phyloP scores from a whole-genome alignment of 1,140 invertebrate genomes.

The Antheraea pernyi region DNA sequence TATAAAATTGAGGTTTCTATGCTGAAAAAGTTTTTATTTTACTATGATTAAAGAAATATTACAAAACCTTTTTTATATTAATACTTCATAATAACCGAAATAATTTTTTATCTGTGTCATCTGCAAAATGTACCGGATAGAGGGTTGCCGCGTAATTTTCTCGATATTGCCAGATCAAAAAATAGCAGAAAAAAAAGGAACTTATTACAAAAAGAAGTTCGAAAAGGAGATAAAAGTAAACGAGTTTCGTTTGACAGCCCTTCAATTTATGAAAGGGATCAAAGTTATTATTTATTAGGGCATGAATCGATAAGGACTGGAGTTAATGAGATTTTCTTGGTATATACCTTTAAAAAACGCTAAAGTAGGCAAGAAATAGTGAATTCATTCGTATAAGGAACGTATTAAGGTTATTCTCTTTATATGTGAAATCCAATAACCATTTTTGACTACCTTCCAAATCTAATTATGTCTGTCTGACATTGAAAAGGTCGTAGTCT shows the following conservation, averaged over 20 bases:
- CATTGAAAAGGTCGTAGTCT: too few species aligned
- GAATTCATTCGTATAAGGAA: not conserved
- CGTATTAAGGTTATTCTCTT: not conserved
- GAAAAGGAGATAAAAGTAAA: slow-evolving; percentile 25
- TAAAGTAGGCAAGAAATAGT: slow-evolving; percentile 1
- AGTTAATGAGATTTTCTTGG: slow-evolving; percentile 28
- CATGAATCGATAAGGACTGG: slow-evolving; percentile 26
- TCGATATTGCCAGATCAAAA: not conserved
- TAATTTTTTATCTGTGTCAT: not conserved
- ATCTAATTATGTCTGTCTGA: too few species aligned
- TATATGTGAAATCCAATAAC: not conserved
- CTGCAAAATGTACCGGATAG: not conserved
- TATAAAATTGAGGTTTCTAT: too few species aligned
- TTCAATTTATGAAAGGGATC: slow-evolving; percentile 38
- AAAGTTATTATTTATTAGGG: slow-evolving; percentile 38
- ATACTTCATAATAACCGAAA: not conserved
- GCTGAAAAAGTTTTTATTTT: not conserved
- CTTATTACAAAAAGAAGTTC: slow-evolving; percentile 24
- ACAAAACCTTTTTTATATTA: not conserved
- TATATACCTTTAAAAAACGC: not conserved
- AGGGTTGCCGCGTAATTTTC: not conserved
- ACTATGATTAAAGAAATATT: not conserved
- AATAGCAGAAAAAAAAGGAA: slow-evolving; percentile 3
- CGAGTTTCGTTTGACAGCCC: slow-evolving; percentile 25
- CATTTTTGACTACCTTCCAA: not conserved